These are phyloP conservation scores for Calliphora vicina DNA, from an alignment of 1,140 invertebrate genomes.

Conservation along the genomic window DNA sequence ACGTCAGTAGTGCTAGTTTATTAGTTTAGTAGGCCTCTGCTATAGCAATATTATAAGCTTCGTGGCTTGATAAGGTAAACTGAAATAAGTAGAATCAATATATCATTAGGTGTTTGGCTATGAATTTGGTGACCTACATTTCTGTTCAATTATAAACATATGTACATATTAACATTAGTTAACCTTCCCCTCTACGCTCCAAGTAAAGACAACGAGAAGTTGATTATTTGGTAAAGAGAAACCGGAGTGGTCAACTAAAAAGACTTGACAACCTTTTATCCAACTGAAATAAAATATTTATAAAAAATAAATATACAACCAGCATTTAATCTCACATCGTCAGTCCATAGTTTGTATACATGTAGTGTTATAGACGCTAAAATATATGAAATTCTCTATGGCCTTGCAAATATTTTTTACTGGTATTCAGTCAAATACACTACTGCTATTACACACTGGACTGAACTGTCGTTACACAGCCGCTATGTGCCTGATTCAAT, in stretches of 20 bases:
- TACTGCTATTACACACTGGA: background rate
- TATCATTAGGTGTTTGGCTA: too few relatives aligned
- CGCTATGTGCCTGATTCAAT: background rate
- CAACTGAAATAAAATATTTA: background rate
- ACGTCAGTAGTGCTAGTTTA: too few relatives aligned
- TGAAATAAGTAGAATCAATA: too few relatives aligned
- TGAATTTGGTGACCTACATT: too few relatives aligned
- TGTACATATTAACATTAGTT: background rate
- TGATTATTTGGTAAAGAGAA: background rate
- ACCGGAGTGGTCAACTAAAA: background rate
- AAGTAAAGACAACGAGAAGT: background rate
- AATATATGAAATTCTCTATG: background rate
- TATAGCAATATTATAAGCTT: too few relatives aligned
- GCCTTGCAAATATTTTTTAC: constrained; percentile 12
- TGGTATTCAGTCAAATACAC: background rate
- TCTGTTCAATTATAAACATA: too few relatives aligned
- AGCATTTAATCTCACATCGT: background rate
- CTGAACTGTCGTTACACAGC: background rate
- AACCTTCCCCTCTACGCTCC: background rate
- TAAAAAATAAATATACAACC: background rate
- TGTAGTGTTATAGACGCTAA: background rate
- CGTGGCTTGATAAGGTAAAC: too few relatives aligned
- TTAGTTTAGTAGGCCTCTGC: too few relatives aligned
- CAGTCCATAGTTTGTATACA: background rate
- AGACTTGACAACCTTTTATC: background rate